Percentiles rank a stretch among this genome's conserved stretches.
These are phyloP conservation scores for Notolepis coatsorum DNA, from an alignment of 2,797 vertebrate genomes.

Conservation along the genomic window DNA sequence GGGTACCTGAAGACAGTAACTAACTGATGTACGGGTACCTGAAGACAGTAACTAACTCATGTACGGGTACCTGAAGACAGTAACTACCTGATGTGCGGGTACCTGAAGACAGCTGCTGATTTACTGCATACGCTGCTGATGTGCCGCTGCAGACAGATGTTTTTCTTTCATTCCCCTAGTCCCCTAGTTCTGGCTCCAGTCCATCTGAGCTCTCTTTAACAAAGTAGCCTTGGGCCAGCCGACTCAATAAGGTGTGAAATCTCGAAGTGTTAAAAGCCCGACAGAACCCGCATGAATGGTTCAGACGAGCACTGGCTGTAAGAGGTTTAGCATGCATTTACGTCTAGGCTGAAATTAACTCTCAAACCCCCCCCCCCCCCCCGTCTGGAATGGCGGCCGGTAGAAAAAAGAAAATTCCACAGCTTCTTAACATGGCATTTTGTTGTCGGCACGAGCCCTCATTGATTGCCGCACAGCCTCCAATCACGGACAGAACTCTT, in stretches of 20 bases:
- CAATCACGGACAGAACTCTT: conserved; percentile 19
- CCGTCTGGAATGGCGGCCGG: neutral
- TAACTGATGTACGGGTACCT: no score
- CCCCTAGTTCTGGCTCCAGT: conserved; percentile 60
- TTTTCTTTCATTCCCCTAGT: conserved; percentile 39
- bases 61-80: no score
- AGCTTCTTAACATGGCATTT: conserved; percentile 31
- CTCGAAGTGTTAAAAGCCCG: conserved; percentile 57
- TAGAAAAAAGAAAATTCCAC: neutral
- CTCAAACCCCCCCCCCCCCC: no score
- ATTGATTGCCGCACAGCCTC: conserved; percentile 16
- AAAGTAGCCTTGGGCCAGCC: conserved; percentile 62
- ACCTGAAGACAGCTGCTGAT: conserved; percentile 34
- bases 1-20: no score
- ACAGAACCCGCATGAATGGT: conserved; percentile 39
- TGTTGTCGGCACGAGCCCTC: conserved; percentile 4
- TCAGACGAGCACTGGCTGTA: neutral
- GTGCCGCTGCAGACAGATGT: conserved; percentile 41
- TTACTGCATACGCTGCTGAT: conserved; percentile 20
- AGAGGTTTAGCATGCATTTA: neutral
- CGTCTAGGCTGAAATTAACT: no score
- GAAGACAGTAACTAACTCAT: no score
- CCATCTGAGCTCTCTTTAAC: conserved; percentile 61
- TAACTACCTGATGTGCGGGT: no score
- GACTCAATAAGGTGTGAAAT: conserved; percentile 72